Conservation (phyloP, 1,140 invertebrate species). For the Ylistrum balloti region DNA sequence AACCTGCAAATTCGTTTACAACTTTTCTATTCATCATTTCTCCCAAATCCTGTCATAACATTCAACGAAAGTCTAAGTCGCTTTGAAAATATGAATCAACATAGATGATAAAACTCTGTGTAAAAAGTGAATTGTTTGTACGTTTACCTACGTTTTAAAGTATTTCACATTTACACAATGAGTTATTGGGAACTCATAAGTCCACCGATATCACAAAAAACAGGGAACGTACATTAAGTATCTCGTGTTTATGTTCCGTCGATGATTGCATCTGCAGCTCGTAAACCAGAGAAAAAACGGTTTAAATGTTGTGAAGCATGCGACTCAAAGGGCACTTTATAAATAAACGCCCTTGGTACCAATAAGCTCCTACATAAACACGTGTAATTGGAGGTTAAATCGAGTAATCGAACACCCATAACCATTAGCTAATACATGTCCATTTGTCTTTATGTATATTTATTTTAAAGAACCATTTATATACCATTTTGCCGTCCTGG, state of each 20-base stretch:
- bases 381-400: too few relatives aligned
- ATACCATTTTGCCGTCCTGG: too few relatives aligned
- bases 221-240: not conserved
- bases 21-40: not conserved
- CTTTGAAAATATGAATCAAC: not conserved
- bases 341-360: too few relatives aligned
- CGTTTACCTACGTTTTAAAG: not conserved
- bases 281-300: not conserved
- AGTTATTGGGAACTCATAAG: not conserved
- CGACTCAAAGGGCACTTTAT: too few relatives aligned
- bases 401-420: too few relatives aligned
- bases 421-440: too few relatives aligned
- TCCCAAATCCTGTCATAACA: not conserved
- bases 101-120: not conserved
- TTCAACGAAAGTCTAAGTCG: not conserved
- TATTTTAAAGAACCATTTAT: too few relatives aligned
- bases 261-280: not conserved
- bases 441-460: too few relatives aligned
- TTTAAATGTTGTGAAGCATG: too few relatives aligned
- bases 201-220: not conserved
- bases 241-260: not conserved
- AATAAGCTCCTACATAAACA: too few relatives aligned
- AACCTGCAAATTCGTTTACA: not conserved
- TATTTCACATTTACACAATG: not conserved
- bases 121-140: conserved; percentile 9